phyloP scores from a whole-genome alignment of 2,797 vertebrate genomes.

The Lepidocolaptes lacrymiger region DNA sequence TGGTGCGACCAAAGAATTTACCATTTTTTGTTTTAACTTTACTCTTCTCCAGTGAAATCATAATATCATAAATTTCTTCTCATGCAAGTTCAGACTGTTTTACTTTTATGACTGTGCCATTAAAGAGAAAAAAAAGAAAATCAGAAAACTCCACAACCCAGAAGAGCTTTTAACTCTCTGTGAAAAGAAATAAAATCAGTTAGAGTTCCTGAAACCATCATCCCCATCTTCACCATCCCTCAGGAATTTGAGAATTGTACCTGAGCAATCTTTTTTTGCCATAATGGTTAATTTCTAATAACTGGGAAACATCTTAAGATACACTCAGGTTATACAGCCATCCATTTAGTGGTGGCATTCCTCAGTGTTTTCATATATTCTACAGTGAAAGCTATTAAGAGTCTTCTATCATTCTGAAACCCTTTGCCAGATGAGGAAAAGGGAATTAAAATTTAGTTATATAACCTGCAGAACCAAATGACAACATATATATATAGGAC shows the following conservation, averaged over 20 bases:
- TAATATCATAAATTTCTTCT: slow-evolving; percentile 17
- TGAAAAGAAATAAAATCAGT: not conserved
- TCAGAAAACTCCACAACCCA: not conserved
- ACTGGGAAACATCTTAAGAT: not conserved
- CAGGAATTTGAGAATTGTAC: not conserved
- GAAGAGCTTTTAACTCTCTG: not conserved
- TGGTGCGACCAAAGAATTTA: slow-evolving; percentile 50
- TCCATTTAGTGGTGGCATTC: slow-evolving; percentile 7
- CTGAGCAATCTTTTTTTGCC: not conserved
- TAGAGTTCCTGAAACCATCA: not conserved
- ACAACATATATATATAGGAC: not conserved
- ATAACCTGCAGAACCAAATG: not conserved
- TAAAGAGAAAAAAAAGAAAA: not conserved
- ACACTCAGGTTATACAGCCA: not conserved
- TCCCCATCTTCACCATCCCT: not conserved
- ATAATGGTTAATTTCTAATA: slow-evolving; percentile 14
- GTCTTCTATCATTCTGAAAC: slow-evolving; percentile 15
- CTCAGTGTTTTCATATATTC: not conserved
- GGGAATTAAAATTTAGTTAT: slow-evolving; percentile 14
- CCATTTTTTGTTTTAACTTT: slow-evolving; percentile 9
- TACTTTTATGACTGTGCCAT: not conserved
- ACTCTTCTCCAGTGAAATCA: slow-evolving; percentile 23
- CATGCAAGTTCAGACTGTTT: not conserved
- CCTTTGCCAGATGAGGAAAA: not conserved
- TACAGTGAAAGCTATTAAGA: not conserved